Conservation (phyloP, 2,113 vertebrate species). For the Semnornis frantzii region DNA sequence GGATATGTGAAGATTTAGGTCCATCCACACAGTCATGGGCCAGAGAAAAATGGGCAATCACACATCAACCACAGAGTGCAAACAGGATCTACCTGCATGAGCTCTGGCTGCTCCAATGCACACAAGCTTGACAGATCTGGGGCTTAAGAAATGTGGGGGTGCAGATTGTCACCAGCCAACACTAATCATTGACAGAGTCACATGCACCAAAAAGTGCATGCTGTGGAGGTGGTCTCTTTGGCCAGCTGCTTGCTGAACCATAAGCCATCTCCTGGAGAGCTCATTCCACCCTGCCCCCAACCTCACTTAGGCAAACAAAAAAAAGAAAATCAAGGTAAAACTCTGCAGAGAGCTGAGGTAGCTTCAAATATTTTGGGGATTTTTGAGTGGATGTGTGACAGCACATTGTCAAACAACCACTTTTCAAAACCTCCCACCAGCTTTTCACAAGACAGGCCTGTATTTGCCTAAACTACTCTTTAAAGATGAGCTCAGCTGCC, state of each 20-base stretch:
- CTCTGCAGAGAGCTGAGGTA: not conserved
- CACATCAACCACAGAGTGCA: not conserved
- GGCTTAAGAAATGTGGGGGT: not conserved
- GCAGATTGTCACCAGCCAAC: not conserved
- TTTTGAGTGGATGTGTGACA: conserved; percentile 53
- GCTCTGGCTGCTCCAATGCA: not conserved
- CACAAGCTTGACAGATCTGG: not conserved
- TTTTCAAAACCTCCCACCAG: conserved; percentile 40
- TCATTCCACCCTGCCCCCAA: not conserved
- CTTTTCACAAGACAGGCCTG: not conserved
- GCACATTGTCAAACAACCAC: conserved; percentile 27
- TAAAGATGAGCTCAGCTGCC: not conserved
- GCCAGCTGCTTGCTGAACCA: not conserved
- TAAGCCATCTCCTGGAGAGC: not conserved
- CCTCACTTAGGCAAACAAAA: not conserved
- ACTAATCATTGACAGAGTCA: not conserved
- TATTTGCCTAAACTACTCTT: not conserved
- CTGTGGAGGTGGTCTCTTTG: not conserved
- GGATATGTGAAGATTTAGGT: not conserved
- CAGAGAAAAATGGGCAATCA: not conserved
- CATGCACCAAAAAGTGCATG: fast-evolving
- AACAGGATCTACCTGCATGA: not conserved
- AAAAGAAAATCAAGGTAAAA: not conserved
- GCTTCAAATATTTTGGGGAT: conserved; percentile 32
- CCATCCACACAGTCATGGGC: not conserved